Evolutionary conservation across 2,888 invertebrate genomes (phyloP).

Genomic region (Aelia acuminata): DNA sequence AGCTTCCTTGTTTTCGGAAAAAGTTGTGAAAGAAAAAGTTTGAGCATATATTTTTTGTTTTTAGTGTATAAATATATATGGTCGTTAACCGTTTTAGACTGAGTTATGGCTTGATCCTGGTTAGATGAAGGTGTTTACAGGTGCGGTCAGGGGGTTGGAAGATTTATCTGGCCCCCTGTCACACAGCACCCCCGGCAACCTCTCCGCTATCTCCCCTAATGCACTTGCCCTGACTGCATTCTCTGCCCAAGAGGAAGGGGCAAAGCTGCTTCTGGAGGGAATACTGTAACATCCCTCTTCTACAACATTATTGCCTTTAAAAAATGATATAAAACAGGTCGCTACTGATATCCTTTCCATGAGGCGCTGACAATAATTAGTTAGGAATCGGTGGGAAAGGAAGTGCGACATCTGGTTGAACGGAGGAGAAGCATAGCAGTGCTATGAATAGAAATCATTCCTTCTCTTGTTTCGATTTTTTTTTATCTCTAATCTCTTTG

Average conservation of each 20-base stretch:
- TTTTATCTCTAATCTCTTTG: neutral
- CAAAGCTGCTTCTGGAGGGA: neutral
- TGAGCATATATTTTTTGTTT: no score
- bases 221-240: neutral
- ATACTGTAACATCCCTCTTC: neutral
- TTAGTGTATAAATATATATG: no score
- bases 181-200: neutral
- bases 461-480: slow-evolving; percentile 6
- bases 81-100: neutral
- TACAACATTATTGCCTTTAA: no score
- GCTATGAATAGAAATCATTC: neutral
- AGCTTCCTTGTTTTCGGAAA: no score
- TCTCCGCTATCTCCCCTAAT: slow-evolving; percentile 18
- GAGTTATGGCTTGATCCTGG: neutral
- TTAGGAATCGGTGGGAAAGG: slow-evolving; percentile 25
- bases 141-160: neutral
- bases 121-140: slow-evolving; percentile 15
- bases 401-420: slow-evolving; percentile 16
- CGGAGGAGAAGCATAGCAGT: neutral
- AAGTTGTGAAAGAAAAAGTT: no score
- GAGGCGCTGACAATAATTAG: neutral
- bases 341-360: neutral
- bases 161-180: slow-evolving; percentile 1
- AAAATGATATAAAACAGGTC: neutral
- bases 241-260: neutral